phyloP scores from a whole-genome alignment of 53 echinoderm and acorn worm genomes.

The Holothuria leucospilota region DNA sequence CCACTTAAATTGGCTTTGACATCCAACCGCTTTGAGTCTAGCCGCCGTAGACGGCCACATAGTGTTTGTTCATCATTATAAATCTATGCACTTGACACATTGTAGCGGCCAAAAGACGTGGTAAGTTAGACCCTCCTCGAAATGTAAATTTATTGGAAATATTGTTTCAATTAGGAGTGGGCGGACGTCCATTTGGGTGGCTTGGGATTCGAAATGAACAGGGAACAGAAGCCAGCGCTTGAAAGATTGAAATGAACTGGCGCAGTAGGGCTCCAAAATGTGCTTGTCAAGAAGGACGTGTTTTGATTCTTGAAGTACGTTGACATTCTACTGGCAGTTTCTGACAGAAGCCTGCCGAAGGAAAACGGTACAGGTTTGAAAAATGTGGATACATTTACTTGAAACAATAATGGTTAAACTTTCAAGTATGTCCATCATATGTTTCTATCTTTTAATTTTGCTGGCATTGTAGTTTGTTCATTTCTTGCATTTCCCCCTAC shows the following conservation, averaged over 20 bases:
- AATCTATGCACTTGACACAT: conserved; percentile 43
- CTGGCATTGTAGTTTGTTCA: too few relatives aligned
- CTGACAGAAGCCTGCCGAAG: too few relatives aligned
- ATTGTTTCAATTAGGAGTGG: conserved; percentile 49
- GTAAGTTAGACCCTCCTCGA: conserved; percentile 10
- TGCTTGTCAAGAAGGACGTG: conserved; percentile 26
- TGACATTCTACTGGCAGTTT: background rate
- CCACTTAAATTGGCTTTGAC: conserved; percentile 40
- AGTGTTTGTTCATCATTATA: conserved; percentile 20
- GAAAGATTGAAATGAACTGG: conserved; percentile 29
- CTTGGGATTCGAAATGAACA: conserved; percentile 27
- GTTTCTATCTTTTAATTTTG: too few relatives aligned
- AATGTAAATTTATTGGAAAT: conserved; percentile 40
- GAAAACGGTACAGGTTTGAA: too few relatives aligned
- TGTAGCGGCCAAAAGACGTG: conserved; percentile 36
- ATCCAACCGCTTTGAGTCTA: conserved; percentile 34
- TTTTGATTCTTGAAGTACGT: conserved; percentile 24
- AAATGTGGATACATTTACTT: too few relatives aligned
- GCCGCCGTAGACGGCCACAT: conserved; percentile 41
- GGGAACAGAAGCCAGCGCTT: conserved; percentile 35
- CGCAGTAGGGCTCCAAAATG: conserved; percentile 22
- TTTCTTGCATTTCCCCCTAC: too few relatives aligned
- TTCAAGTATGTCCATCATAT: too few relatives aligned
- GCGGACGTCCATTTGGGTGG: conserved; percentile 44
- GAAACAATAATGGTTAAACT: too few relatives aligned